Conservation (phyloP, 2,888 invertebrate species). For the Cephus pygmeus region DNA sequence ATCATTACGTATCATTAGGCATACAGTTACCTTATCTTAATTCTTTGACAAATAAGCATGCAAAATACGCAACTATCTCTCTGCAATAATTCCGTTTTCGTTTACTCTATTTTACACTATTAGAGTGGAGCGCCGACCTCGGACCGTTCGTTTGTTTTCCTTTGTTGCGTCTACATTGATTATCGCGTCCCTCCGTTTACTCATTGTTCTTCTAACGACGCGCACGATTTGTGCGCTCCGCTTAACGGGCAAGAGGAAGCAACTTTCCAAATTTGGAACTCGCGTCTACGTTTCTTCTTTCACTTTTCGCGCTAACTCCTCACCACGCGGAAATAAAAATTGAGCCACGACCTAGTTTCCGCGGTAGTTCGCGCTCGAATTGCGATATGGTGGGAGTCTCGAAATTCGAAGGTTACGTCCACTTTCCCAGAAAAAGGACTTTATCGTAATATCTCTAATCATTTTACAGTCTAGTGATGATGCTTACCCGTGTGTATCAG, state of each 20-base stretch:
- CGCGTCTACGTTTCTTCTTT: too few relatives aligned
- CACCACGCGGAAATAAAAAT: neutral
- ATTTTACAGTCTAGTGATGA: conserved; percentile 30
- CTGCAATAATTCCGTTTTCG: too few relatives aligned
- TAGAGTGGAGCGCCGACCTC: conserved; percentile 42
- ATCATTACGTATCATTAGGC: conserved; percentile 35
- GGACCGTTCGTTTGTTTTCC: conserved; percentile 27
- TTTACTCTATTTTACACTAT: too few relatives aligned
- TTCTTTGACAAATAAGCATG: conserved; percentile 31
- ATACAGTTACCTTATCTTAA: conserved; percentile 40
- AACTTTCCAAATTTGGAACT: conserved; percentile 34
- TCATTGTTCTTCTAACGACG: conserved; percentile 15
- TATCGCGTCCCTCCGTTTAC: conserved; percentile 33
- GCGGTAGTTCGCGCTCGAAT: neutral
- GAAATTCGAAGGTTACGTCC: conserved; percentile 43
- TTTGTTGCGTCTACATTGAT: conserved; percentile 32
- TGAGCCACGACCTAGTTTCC: neutral
- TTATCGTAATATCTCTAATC: conserved; percentile 31
- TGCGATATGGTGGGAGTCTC: neutral
- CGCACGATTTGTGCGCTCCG: conserved; percentile 14
- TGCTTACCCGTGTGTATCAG: conserved; percentile 52
- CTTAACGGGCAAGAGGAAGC: conserved; percentile 37
- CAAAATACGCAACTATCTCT: conserved; percentile 26
- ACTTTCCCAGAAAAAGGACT: conserved; percentile 34
- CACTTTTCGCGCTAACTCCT: conserved; percentile 14